These are phyloP conservation scores for Hippoglossus stenolepis DNA, from an alignment of 2,113 vertebrate genomes.

Conservation along the genomic window DNA sequence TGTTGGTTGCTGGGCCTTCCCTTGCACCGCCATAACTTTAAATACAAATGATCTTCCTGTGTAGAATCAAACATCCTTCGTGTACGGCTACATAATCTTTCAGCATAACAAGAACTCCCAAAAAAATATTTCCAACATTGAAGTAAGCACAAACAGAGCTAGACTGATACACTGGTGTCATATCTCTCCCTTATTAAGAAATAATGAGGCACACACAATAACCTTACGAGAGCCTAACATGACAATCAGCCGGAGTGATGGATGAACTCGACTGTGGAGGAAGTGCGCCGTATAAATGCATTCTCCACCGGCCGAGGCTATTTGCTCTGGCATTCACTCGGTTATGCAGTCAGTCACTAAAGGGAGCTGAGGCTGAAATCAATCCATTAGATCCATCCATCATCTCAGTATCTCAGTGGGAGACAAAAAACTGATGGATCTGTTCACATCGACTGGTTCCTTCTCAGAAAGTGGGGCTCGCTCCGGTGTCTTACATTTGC, in stretches of 20 bases:
- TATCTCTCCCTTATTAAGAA: slow-evolving; percentile 59
- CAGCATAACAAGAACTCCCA: neutral
- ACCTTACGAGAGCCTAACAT: slow-evolving; percentile 54
- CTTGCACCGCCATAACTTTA: neutral
- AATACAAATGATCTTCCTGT: neutral
- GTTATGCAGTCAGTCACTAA: slow-evolving; percentile 70
- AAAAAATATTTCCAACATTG: neutral
- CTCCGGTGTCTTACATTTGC: slow-evolving; percentile 37
- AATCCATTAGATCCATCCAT: slow-evolving; percentile 79
- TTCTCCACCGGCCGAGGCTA: slow-evolving; percentile 51
- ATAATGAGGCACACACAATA: slow-evolving; percentile 60
- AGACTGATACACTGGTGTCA: slow-evolving; percentile 38
- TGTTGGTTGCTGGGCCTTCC: neutral
- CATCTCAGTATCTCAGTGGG: slow-evolving; percentile 75
- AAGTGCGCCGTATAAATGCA: slow-evolving; percentile 49
- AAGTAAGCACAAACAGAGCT: slow-evolving; percentile 40
- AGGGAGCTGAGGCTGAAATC: slow-evolving; percentile 69
- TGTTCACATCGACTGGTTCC: slow-evolving; percentile 59
- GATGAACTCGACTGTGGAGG: slow-evolving; percentile 66
- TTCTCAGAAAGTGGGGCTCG: slow-evolving; percentile 50
- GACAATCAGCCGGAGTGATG: slow-evolving; percentile 68
- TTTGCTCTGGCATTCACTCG: slow-evolving; percentile 59
- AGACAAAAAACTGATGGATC: slow-evolving; percentile 78
- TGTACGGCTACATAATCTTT: slow-evolving; percentile 17
- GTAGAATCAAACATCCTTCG: neutral